Conservation (phyloP, 2,797 vertebrate genomes). For the Neostethus bicornis region DNA sequence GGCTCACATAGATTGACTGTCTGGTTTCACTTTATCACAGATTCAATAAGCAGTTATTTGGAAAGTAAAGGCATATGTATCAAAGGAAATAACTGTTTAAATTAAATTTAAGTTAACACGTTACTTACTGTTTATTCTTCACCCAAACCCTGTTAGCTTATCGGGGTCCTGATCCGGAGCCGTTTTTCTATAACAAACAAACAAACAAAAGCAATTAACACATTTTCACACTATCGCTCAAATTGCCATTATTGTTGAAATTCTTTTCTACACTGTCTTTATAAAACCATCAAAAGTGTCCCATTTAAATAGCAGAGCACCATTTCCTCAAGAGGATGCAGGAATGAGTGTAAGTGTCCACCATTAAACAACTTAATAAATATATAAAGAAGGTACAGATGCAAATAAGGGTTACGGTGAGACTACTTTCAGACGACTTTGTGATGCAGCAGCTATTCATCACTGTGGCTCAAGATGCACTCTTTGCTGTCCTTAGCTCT, state of each 20-base stretch:
- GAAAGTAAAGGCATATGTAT: not conserved
- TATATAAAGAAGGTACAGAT: conserved; percentile 77
- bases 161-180: too few relatives aligned
- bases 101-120: conserved; percentile 25
- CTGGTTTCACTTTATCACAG: not conserved
- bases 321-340: conserved; percentile 73
- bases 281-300: conserved; percentile 50
- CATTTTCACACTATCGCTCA: conserved; percentile 38
- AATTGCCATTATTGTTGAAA: conserved; percentile 48
- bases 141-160: too few relatives aligned
- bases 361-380: conserved; percentile 78
- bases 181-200: not conserved
- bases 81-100: conserved; percentile 4
- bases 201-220: conserved; percentile 57
- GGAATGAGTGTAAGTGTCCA: conserved; percentile 80
- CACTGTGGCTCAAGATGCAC: conserved; percentile 92
- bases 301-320: conserved; percentile 83
- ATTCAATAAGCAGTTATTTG: not conserved
- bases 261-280: conserved; percentile 58
- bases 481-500: conserved; percentile 94
- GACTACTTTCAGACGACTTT: conserved; percentile 93
- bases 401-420: conserved; percentile 95
- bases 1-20: not conserved
- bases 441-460: conserved; percentile 97
- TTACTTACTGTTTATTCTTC: conserved; percentile 18